Percentiles rank a stretch among this genome's conserved stretches.
Conservation (phyloP, 2,888 invertebrate genomes). For the Matsumyia berberina region DNA sequence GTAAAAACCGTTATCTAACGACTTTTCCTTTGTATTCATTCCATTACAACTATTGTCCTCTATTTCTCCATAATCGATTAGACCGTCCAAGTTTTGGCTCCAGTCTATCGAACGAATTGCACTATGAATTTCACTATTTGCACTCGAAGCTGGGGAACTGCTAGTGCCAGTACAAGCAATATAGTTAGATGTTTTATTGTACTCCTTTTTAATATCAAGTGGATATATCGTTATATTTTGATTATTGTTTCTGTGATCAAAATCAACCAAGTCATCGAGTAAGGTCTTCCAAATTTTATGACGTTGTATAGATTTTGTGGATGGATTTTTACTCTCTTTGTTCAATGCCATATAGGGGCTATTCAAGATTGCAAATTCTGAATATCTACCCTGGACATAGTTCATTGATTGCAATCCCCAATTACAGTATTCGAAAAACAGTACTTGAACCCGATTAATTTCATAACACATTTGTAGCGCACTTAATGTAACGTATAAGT, state of each 20-base stretch:
- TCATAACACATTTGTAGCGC: slow-evolving; percentile 31
- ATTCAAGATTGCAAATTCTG: background rate
- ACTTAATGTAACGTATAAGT: slow-evolving; percentile 16
- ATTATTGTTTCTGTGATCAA: slow-evolving; percentile 27
- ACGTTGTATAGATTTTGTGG: slow-evolving; percentile 25
- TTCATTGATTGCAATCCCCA: too few relatives aligned
- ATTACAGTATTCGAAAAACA: background rate
- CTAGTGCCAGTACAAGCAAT: slow-evolving; percentile 10
- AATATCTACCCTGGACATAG: background rate
- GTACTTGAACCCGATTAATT: slow-evolving; percentile 23
- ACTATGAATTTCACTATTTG: background rate
- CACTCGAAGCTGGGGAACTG: background rate
- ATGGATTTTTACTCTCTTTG: background rate
- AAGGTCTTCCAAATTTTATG: slow-evolving; percentile 25
- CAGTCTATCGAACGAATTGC: background rate
- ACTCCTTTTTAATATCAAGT: slow-evolving; percentile 28
- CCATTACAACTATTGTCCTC: slow-evolving; percentile 22
- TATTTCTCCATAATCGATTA: slow-evolving; percentile 10
- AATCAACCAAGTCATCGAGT: slow-evolving; percentile 31
- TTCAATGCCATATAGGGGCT: background rate
- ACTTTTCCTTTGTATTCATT: slow-evolving; percentile 20
- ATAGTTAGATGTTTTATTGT: background rate
- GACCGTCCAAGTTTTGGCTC: slow-evolving; percentile 3
- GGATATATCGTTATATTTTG: slow-evolving; percentile 45
- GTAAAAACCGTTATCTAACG: slow-evolving; percentile 59